Percentiles rank a stretch among this genome's conserved stretches.
These are phyloP conservation scores for Bombus pascuorum DNA, from an alignment of 1,140 invertebrate genomes.

Conservation along the genomic window DNA sequence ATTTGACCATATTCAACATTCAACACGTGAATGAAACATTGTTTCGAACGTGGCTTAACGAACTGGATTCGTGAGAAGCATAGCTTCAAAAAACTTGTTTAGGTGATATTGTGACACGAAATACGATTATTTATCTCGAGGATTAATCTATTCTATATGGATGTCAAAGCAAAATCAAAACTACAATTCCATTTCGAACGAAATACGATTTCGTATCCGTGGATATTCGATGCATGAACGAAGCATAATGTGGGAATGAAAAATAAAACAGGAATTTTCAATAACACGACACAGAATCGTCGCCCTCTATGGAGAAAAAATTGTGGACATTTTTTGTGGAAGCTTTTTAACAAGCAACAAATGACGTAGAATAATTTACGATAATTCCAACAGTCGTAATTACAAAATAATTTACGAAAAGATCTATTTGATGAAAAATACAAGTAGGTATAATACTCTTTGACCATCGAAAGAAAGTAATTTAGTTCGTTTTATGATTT, in stretches of 20 bases:
- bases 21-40: background rate
- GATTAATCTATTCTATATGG: background rate
- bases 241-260: background rate
- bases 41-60: background rate
- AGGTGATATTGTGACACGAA: background rate
- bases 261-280: background rate
- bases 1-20: background rate
- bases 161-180: background rate
- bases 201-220: background rate
- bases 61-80: background rate
- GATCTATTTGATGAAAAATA: background rate
- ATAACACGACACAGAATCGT: background rate
- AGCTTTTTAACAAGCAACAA: background rate
- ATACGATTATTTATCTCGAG: background rate
- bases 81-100: background rate
- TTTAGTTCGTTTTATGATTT: background rate
- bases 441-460: background rate
- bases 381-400: background rate
- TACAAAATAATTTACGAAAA: background rate
- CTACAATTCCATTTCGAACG: background rate
- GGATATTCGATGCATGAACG: background rate
- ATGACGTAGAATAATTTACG: background rate
- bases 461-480: background rate
- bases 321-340: too few relatives aligned
- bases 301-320: background rate